Conservation (phyloP, 2,888 invertebrate genomes). For the Cenopis cana region DNA sequence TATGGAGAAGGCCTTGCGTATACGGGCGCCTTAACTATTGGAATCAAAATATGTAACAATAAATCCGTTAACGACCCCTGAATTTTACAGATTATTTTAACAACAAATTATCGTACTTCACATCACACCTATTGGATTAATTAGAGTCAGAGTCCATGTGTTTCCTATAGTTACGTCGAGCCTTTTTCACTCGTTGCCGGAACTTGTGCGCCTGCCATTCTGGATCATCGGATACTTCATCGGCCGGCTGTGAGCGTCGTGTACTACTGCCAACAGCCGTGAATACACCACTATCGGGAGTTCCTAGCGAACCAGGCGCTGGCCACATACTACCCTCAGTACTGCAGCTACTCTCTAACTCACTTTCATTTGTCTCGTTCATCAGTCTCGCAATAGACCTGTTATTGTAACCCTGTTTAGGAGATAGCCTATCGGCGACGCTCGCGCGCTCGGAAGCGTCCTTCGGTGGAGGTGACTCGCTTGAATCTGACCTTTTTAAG, state of each 20-base stretch:
- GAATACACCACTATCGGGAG: constrained; percentile 76
- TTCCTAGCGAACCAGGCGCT: constrained; percentile 52
- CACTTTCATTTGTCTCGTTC: constrained; percentile 82
- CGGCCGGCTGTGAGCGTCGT: constrained; percentile 58
- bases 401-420: constrained; percentile 61
- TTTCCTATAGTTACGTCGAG: constrained; percentile 86
- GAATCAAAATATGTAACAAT: not conserved
- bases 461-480: constrained; percentile 74
- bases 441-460: constrained; percentile 57
- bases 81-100: not conserved
- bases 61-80: not conserved
- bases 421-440: constrained; percentile 59
- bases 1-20: too few relatives aligned
- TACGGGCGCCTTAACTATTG: too few relatives aligned
- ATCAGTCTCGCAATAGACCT: constrained; percentile 75
- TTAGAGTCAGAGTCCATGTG: constrained; percentile 89
- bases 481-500: constrained; percentile 68
- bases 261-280: constrained; percentile 70
- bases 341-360: constrained; percentile 79
- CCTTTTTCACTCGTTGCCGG: constrained; percentile 86
- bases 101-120: not conserved
- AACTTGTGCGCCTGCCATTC: constrained; percentile 83
- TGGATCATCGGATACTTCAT: constrained; percentile 74
- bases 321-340: constrained; percentile 72
- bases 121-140: constrained; percentile 54